Evolutionary conservation across 2,888 invertebrate species (phyloP).

Genomic region (Agrotis puta): DNA sequence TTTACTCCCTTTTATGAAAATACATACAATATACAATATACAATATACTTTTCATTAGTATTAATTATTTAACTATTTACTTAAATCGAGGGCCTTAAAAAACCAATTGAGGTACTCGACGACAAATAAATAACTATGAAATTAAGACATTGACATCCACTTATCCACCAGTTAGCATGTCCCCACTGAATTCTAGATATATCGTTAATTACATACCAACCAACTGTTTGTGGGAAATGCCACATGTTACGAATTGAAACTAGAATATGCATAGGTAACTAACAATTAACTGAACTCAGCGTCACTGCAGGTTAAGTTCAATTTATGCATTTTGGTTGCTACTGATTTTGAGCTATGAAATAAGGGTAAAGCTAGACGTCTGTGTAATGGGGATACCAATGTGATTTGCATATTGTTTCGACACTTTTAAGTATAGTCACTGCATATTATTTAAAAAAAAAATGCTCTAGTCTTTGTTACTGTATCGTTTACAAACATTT

Average conservation of each 20-base stretch:
- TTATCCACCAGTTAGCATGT: constrained; percentile 29
- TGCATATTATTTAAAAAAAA: too few relatives aligned
- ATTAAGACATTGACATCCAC: constrained; percentile 11
- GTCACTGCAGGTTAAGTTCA: constrained; percentile 21
- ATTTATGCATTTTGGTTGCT: constrained; percentile 57
- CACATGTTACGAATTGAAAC: constrained; percentile 63
- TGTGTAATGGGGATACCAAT: not conserved
- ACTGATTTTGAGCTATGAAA: constrained; percentile 30
- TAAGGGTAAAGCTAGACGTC: constrained; percentile 8
- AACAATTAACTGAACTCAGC: constrained; percentile 55
- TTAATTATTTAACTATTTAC: too few relatives aligned
- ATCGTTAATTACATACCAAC: constrained; percentile 56
- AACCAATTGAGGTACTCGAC: not conserved
- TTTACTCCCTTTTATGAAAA: too few relatives aligned
- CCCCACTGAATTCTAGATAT: constrained; percentile 49
- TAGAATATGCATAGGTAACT: constrained; percentile 61
- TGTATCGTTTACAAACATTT: too few relatives aligned
- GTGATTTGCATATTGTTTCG: too few relatives aligned
- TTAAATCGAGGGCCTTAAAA: not conserved
- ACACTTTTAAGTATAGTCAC: too few relatives aligned
- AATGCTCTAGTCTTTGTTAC: too few relatives aligned
- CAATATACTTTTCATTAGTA: too few relatives aligned
- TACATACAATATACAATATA: too few relatives aligned
- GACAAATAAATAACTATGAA: constrained; percentile 1
- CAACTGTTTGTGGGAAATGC: constrained; percentile 61